Percentiles rank a stretch among this genome's conserved stretches.
phyloP scores from a whole-genome alignment of 2,113 vertebrate genomes.

The Macquaria ambigua region DNA sequence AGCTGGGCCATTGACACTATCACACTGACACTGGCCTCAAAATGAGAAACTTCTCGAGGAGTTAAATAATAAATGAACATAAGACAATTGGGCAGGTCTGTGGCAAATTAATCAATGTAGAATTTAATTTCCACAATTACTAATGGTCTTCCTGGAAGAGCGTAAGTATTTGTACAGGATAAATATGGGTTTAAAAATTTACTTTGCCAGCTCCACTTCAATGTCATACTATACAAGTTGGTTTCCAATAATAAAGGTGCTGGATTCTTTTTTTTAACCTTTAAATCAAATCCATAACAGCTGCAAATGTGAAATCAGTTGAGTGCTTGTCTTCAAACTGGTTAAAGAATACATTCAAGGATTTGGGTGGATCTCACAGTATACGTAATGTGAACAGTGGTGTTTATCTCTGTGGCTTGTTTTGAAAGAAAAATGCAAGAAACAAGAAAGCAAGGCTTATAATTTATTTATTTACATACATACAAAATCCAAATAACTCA shows the following conservation, averaged over 20 bases:
- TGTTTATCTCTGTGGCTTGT: not conserved
- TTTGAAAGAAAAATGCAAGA: not conserved
- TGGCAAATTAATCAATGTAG: not conserved
- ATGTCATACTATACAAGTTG: not conserved
- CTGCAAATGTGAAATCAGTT: not conserved
- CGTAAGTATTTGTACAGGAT: not conserved
- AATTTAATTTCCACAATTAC: not conserved
- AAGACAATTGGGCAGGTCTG: not conserved
- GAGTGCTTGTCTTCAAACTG: not conserved
- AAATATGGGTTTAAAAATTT: not conserved
- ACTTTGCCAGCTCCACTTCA: not conserved
- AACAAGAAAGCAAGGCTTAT: constrained; percentile 75
- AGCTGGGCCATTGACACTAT: too few relatives aligned
- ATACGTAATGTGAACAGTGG: not conserved
- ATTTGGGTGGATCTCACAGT: not conserved
- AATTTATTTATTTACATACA: constrained; percentile 88
- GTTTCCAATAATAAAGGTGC: not conserved
- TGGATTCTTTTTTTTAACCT: not conserved
- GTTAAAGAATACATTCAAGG: not conserved
- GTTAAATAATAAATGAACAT: not conserved
- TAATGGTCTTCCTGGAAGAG: not conserved
- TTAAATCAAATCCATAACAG: not conserved
- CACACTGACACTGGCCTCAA: not conserved
- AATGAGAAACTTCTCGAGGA: not conserved
- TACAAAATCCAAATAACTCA: constrained; percentile 85